Evolutionary conservation across 1,140 invertebrate genomes (phyloP), one percentile per base, ranked within the genome.

Genomic region (Zaprionus africanus): DNA sequence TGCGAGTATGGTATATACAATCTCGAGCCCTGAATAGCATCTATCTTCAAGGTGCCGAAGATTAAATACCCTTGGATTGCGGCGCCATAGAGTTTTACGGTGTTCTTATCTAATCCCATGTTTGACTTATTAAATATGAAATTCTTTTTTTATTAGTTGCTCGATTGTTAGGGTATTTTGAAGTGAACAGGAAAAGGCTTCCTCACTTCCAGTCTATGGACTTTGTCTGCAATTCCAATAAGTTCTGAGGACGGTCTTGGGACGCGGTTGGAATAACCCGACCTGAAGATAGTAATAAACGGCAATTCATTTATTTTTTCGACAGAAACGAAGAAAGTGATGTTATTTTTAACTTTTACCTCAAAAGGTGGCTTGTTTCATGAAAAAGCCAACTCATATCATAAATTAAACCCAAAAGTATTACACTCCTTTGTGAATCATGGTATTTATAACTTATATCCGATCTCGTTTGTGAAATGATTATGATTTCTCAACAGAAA

Each of bases 11-110:
- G 31, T 34, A 11, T 38, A 11, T 58, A 57, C 17, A 62, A 36
- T 28, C n/a, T 58, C 28, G 69, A 41, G 46, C 34, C 17, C 41
- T 22, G 24, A 62, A 69, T 41, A 56, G 36, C 46, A 24, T 46
- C 4, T 41, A 28, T 54, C 51, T 41, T 4, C 34, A 65, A 65
- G 53, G 63, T 57, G 36, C 51, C 53, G 51, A 65, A 43, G 63
- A 65, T 57, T 65, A 64, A 64, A 54, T 64, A 49, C 61, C 31
- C 61, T 64, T 54, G 51, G 36, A 22, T 36, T 24, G 19, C 24
- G n/a, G 24, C 7, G 36, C 46, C 19, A 53, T 5, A 11, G 11
- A 34, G 31, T 34, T 34, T 0, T 34, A 22, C 13, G 19, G 13
- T 15, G 17, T 63, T 24, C 36, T 63, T 36, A 51, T 51, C 22